Evolutionary conservation across 1,140 invertebrate species (phyloP).

Genomic region (Stegodyphus mimosarum): DNA sequence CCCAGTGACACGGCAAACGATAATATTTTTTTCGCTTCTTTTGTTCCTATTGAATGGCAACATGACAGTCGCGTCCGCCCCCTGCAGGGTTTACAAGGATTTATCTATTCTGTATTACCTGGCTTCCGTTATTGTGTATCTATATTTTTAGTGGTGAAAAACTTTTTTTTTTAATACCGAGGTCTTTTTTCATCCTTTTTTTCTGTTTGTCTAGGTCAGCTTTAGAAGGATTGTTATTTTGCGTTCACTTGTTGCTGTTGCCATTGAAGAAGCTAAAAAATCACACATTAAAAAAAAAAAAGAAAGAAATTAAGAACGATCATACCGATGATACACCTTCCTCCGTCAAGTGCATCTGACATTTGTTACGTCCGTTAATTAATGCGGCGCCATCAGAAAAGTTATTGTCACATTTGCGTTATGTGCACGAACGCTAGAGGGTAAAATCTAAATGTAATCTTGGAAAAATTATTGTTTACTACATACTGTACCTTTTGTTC

Average conservation of each 20-base stretch:
- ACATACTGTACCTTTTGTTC: too few species aligned
- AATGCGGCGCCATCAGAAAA: too few species aligned
- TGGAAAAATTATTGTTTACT: too few species aligned
- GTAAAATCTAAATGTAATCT: too few species aligned
- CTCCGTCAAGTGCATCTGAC: too few species aligned
- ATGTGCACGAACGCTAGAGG: too few species aligned
- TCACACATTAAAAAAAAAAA: too few species aligned
- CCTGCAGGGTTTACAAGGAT: constrained; percentile 23
- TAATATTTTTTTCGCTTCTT: background rate
- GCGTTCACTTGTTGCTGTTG: background rate
- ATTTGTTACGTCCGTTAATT: too few species aligned
- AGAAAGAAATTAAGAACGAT: too few species aligned
- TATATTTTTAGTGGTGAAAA: background rate
- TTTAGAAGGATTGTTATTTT: background rate
- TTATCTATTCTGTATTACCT: constrained; percentile 14
- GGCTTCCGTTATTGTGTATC: constrained; percentile 17
- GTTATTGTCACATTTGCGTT: too few species aligned
- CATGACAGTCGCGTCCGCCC: constrained; percentile 20
- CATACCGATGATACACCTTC: too few species aligned
- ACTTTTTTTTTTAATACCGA: background rate
- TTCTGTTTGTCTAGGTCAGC: constrained; percentile 9
- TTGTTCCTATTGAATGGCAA: constrained; percentile 34
- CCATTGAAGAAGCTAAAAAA: too few species aligned
- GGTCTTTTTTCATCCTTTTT: constrained; percentile 3
- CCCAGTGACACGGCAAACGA: constrained; percentile 2